Conservation (phyloP, 2,797 vertebrate species). For the Neosilurus mollespiculum region DNA sequence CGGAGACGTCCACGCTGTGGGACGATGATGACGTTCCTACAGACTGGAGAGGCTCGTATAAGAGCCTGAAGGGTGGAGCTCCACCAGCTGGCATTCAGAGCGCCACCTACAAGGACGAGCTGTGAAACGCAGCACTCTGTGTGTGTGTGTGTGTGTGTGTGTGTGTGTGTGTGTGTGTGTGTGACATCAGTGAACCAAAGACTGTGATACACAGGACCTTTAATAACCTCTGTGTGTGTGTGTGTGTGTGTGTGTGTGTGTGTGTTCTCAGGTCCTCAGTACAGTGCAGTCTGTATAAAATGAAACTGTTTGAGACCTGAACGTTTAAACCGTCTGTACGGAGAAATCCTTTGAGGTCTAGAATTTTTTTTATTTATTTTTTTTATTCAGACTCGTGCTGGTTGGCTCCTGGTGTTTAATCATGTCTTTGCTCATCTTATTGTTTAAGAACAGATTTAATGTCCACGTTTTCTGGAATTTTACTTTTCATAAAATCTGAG, state of each 20-base stretch:
- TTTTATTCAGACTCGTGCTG: not conserved
- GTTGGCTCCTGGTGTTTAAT: not conserved
- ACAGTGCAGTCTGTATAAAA: not conserved
- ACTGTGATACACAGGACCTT: too few relatives aligned
- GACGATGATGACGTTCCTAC: constrained; percentile 84
- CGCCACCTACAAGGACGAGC: constrained; percentile 76
- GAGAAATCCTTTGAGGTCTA: not conserved
- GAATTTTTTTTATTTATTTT: not conserved
- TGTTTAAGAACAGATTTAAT: not conserved
- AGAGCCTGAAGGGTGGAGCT: constrained; percentile 79
- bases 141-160: not conserved
- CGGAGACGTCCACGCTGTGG: constrained; percentile 95
- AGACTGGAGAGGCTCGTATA: constrained; percentile 88
- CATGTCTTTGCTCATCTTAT: not conserved
- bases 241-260: constrained; percentile 18
- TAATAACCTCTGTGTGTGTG: too few relatives aligned
- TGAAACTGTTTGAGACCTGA: too few relatives aligned
- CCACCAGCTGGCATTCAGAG: constrained; percentile 68
- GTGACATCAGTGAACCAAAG: too few relatives aligned
- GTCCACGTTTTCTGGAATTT: not conserved
- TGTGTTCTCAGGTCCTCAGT: constrained; percentile 20
- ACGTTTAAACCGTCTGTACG: not conserved
- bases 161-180: not conserved
- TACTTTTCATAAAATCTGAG: not conserved
- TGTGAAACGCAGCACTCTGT: constrained; percentile 54